Evolutionary conservation across 2,888 invertebrate genomes (phyloP), one percentile per base, ranked within the genome.

Genomic region (Agonopterix subpropinquella): DNA sequence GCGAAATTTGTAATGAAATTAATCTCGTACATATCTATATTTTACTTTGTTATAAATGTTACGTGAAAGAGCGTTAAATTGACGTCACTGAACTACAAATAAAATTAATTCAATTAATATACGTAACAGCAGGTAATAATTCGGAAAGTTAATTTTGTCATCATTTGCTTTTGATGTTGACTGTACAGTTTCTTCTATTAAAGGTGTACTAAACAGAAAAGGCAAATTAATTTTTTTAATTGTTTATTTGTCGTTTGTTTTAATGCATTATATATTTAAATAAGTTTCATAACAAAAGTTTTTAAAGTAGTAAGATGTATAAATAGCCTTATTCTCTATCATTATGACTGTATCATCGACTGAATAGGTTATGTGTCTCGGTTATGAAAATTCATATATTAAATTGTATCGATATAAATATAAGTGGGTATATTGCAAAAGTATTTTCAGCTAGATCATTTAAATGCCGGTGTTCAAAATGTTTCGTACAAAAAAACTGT

Each of bases 211-310:
- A 52, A 39, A 39, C n/a, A 2, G n/a, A 39, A 56, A 53, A 52
- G 41, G 43, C 50, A 48, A 53, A 50, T 41, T 28, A n/a, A 41
- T 51, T 51, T 54, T 54, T 79, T 81, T 79, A 67, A 70, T 77
- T 77, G 71, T 87, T 86, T 85, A 86, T 84, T 86, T 85, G 77
- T 86, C 77, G 71, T 86, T 88, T 84, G 79, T 83, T 85, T 83
- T 79, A 82, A 86, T 86, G 82, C 75, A 77, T 84, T 79, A 80
- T 80, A 84, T 83, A 80, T 80, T 82, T 86, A 84, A 87, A 87
- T 86, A 86, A 80, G 82, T 83, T 83, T 67, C 75, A 83, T 86
- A 88, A 87, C 86, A 88, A 88, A 87, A 86, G 67, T 76, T 77
- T 68, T 72, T 76, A 76, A 78, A 74, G 69, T 78, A 80, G 67